Evolutionary conservation across 2,888 invertebrate species (phyloP), one percentile per base, ranked within the genome.

Genomic region (Callyntrura sp.): DNA sequence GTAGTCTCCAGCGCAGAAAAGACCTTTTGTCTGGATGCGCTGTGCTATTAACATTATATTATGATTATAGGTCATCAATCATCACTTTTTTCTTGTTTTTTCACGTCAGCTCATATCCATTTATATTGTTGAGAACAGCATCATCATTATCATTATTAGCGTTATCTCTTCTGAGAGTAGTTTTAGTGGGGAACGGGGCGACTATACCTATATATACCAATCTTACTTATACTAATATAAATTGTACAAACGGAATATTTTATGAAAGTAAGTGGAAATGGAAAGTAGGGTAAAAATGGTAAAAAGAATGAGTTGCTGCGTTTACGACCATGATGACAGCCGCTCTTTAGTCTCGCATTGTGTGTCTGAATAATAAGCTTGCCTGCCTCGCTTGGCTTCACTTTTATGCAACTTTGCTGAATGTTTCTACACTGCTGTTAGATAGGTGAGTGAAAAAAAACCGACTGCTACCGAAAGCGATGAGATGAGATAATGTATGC

Each of bases 21-120:
- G 23, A 20, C 45, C 45, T 70, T 70, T 70, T 45, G 70, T 70
- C 28, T 68, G 35, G 70, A 8, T 70, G 70, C 45, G 83, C 65
- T 45, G 12, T 73, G 55, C 85, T 85, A 76, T 85, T 85, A 85
- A 70, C 85, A 51, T 85, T 85, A 73, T 85, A 85, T 85, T 85
- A 78, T 85, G 85, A 85, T 85, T 85, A 85, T 85, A 85, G 85
- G 85, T 78, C 85, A 85, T 85, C 85, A 85, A 85, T 85, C 85
- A 85, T 85, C 85, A 85, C 85, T 55, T 85, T 85, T 85, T 85
- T 85, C 73, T 78, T 70, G 70, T 68, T 73, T 85, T 85, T 73
- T 85, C 76, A 43, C 45, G 85, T 85, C 85, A 85, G 76, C 76
- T 35, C 85, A 85, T 73, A 57, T 78, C 57, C 85, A 85, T 85